Percentiles rank a stretch among this genome's conserved stretches.
phyloP scores from a whole-genome alignment of 2,888 invertebrate genomes.

The Nephrotoma appendiculata region DNA sequence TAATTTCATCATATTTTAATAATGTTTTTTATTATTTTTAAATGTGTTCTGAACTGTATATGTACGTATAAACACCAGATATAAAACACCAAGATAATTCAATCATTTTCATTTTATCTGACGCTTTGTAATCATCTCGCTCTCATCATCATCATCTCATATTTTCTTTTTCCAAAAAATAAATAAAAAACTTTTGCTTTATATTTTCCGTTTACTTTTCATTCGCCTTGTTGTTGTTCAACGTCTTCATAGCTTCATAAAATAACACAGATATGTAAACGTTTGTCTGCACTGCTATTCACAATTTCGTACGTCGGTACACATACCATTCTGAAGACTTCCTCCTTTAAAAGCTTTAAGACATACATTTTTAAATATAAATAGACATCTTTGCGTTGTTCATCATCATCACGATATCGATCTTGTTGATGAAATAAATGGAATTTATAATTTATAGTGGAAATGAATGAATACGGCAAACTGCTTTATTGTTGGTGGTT shows the following conservation, averaged over 20 bases:
- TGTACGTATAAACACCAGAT: background rate
- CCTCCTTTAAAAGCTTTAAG: background rate
- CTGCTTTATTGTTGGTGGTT: background rate
- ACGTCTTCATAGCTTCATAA: background rate
- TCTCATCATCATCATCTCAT: background rate
- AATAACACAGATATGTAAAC: background rate
- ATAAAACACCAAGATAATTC: background rate
- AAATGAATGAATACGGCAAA: background rate
- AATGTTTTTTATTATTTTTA: background rate
- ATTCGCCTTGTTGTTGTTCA: background rate
- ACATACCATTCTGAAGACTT: background rate
- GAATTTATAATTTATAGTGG: background rate
- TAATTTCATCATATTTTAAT: background rate
- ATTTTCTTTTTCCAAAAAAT: background rate
- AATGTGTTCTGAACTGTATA: background rate
- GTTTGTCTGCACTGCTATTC: background rate
- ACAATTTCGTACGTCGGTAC: background rate
- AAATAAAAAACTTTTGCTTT: background rate
- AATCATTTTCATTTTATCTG: background rate
- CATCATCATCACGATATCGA: background rate
- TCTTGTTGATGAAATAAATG: background rate
- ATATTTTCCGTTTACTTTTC: background rate
- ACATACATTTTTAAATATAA: background rate
- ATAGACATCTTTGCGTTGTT: background rate
- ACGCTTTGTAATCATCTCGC: background rate